These are phyloP conservation scores for Drosophila bipectinata DNA, from an alignment of 1,140 invertebrate species.

Conservation along the genomic window DNA sequence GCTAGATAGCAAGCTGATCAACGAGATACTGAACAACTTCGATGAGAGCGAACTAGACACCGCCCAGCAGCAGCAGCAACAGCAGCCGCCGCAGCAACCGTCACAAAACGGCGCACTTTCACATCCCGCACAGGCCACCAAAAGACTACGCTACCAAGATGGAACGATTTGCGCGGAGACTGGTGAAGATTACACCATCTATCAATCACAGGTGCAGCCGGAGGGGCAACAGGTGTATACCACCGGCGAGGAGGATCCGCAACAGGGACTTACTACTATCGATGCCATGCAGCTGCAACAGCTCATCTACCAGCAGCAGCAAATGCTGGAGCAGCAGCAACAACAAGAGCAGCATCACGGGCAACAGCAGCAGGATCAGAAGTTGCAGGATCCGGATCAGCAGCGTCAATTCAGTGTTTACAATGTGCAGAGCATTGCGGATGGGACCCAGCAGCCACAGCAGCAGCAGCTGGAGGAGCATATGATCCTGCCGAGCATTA, in stretches of 20 bases:
- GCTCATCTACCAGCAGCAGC: constrained; percentile 73
- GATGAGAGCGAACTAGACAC: constrained; percentile 75
- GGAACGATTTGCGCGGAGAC: constrained; percentile 36
- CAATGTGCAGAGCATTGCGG: constrained; percentile 74
- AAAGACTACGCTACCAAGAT: constrained; percentile 75
- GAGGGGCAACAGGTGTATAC: constrained; percentile 50
- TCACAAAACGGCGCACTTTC: constrained; percentile 33
- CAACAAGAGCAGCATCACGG: constrained; percentile 46
- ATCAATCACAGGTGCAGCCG: constrained; percentile 55
- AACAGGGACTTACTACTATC: constrained; percentile 61
- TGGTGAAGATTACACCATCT: constrained; percentile 46
- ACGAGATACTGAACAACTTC: constrained; percentile 76
- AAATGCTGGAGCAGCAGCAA: constrained; percentile 63
- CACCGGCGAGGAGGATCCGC: constrained; percentile 39
- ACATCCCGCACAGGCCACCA: constrained; percentile 47
- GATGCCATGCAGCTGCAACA: constrained; percentile 77
- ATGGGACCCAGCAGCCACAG: constrained; percentile 44
- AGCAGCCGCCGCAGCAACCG: constrained; percentile 29
- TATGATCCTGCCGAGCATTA: constrained; percentile 73
- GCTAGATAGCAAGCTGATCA: constrained; percentile 80
- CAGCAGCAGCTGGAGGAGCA: constrained; percentile 53
- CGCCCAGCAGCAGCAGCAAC: constrained; percentile 42
- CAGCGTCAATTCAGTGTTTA: constrained; percentile 68
- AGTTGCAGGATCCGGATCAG: constrained; percentile 53
- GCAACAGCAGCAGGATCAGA: constrained; percentile 49